Conservation (phyloP, 2,113 vertebrate genomes). For the Diphyllodes magnificus region DNA sequence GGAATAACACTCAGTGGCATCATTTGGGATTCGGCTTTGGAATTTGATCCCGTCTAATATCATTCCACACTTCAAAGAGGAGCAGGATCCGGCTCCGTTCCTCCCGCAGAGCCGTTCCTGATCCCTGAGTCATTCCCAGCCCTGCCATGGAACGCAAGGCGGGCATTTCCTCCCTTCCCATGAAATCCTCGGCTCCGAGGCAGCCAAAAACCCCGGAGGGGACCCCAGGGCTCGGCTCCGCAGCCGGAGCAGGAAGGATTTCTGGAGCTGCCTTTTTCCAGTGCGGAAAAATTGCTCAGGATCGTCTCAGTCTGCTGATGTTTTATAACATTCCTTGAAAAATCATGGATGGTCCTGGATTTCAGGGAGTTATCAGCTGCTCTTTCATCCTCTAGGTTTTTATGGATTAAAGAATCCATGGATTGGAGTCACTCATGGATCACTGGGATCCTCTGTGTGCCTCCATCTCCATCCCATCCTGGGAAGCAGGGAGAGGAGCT, state of each 20-base stretch:
- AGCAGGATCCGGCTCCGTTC: background rate
- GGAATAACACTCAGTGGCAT: background rate
- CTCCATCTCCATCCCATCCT: background rate
- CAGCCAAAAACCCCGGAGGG: background rate
- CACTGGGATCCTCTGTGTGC: background rate
- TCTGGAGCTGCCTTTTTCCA: background rate
- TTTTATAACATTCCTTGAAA: background rate
- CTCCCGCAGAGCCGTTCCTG: background rate
- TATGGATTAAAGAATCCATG: fast-evolving
- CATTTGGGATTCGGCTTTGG: background rate
- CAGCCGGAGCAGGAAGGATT: fast-evolving
- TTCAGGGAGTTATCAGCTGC: background rate
- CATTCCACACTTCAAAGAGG: background rate
- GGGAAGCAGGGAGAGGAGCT: fast-evolving
- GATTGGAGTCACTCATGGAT: fast-evolving
- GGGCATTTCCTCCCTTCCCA: background rate
- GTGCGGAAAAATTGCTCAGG: background rate
- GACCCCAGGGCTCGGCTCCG: background rate
- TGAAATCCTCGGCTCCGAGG: background rate
- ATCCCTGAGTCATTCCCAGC: conserved; percentile 4
- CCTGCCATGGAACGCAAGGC: background rate
- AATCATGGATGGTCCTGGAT: background rate
- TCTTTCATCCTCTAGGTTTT: fast-evolving
- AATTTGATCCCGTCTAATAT: background rate
- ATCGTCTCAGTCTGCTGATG: fast-evolving